These are phyloP conservation scores for Drosophila navojoa DNA, from an alignment of 1,140 invertebrate species.

Conservation along the genomic window DNA sequence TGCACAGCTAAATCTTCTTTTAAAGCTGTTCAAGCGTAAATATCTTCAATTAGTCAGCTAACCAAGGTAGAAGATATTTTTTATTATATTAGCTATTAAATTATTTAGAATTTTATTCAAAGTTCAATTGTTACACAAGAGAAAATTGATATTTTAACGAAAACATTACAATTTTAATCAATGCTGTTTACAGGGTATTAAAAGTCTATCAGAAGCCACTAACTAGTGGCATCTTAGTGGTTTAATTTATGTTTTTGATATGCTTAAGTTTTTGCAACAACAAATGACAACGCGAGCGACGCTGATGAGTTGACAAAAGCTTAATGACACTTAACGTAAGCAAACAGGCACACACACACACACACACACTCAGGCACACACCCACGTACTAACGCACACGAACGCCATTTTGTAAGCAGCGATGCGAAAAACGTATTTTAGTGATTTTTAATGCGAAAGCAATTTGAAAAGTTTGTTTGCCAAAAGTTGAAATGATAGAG, in stretches of 20 bases:
- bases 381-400: not conserved
- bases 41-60: too few relatives aligned
- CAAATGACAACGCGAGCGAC: conserved; percentile 16
- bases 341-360: conserved; percentile 25
- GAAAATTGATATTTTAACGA: not conserved
- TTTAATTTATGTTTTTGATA: conserved; percentile 51
- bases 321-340: conserved; percentile 67
- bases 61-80: too few relatives aligned
- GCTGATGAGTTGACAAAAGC: conserved; percentile 63
- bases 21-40: too few relatives aligned
- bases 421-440: conserved; percentile 64
- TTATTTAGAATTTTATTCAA: not conserved
- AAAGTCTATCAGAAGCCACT: not conserved
- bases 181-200: not conserved
- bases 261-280: conserved; percentile 46
- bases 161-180: not conserved
- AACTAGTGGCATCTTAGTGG: conserved; percentile 9
- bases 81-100: too few relatives aligned
- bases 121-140: not conserved
- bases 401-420: conserved; percentile 44
- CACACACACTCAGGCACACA: conserved; percentile 8
- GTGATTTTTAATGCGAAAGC: conserved; percentile 76
- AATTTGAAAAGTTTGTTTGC: conserved; percentile 68
- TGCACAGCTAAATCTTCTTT: too few relatives aligned
- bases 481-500: conserved; percentile 59